Conservation (phyloP, 2,113 vertebrate species). For the Cyanoramphus novaezelandiae region DNA sequence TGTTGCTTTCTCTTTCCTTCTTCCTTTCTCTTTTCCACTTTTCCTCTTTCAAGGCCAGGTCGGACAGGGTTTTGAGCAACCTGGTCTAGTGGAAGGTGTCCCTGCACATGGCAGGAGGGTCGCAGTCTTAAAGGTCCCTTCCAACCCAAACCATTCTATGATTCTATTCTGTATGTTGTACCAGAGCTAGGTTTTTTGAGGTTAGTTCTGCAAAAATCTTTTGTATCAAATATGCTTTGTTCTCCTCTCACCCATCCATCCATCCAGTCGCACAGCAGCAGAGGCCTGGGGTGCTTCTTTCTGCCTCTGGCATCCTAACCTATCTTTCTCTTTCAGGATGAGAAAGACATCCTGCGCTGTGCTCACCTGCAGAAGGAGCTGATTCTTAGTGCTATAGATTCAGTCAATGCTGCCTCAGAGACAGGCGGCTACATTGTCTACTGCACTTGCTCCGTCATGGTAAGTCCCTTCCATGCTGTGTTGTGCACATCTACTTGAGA, state of each 20-base stretch:
- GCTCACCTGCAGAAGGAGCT: conserved; percentile 96
- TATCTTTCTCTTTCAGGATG: conserved; percentile 75
- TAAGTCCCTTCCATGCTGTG: conserved; percentile 11
- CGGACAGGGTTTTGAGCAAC: not conserved
- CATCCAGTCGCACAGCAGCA: fast-evolving
- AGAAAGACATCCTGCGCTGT: conserved; percentile 86
- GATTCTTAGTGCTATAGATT: conserved; percentile 92
- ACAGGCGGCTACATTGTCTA: conserved; percentile 92
- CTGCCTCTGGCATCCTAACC: not conserved
- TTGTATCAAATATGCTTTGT: not conserved
- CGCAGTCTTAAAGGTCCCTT: not conserved
- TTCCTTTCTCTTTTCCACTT: not conserved
- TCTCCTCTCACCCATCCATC: not conserved
- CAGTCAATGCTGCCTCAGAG: conserved; percentile 85
- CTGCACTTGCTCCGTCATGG: conserved; percentile 94
- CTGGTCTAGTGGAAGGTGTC: not conserved
- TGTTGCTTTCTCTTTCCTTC: not conserved
- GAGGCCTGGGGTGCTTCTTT: not conserved
- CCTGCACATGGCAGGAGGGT: not conserved
- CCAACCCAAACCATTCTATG: not conserved
- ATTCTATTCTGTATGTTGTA: not conserved
- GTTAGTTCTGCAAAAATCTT: not conserved
- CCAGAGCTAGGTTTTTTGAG: not conserved
- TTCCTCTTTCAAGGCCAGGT: not conserved
- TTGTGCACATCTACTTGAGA: not conserved